phyloP scores from a whole-genome alignment of 2,113 vertebrate genomes.

The Nansenia antarctica region DNA sequence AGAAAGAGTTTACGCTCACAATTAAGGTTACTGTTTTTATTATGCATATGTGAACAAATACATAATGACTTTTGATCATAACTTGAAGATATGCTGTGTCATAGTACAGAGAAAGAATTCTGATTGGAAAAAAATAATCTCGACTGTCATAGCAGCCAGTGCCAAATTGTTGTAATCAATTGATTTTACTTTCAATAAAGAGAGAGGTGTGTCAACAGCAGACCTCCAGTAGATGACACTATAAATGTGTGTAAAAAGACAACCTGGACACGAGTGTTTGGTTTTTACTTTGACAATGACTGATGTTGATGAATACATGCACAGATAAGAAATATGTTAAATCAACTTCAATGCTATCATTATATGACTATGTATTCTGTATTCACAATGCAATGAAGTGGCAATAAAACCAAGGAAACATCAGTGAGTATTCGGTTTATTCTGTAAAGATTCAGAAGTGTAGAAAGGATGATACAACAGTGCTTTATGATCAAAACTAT shows the following conservation, averaged over 20 bases:
- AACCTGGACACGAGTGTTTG: background rate
- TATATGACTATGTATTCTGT: background rate
- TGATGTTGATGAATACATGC: background rate
- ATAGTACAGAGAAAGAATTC: background rate
- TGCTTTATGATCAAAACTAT: conserved; percentile 77
- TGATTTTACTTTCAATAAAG: background rate
- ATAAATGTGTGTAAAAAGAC: conserved; percentile 22
- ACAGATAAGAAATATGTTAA: background rate
- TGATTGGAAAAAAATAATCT: background rate
- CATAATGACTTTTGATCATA: background rate
- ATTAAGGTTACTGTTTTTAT: background rate
- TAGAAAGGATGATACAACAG: conserved; percentile 81
- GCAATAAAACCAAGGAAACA: conserved; percentile 26
- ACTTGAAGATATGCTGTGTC: background rate
- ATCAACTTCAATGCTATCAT: background rate
- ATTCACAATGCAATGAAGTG: background rate
- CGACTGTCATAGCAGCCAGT: background rate
- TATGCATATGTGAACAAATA: background rate
- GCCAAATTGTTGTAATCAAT: background rate
- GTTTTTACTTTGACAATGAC: background rate
- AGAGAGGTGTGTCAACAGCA: conserved; percentile 16
- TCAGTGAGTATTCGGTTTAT: conserved; percentile 79
- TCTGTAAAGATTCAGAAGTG: conserved; percentile 80
- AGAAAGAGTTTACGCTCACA: background rate
- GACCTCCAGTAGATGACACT: conserved; percentile 57